Percentiles rank a stretch among this genome's conserved stretches.
Evolutionary conservation across 1,140 invertebrate species (phyloP).

Genomic region (Drosophila gunungcola): DNA sequence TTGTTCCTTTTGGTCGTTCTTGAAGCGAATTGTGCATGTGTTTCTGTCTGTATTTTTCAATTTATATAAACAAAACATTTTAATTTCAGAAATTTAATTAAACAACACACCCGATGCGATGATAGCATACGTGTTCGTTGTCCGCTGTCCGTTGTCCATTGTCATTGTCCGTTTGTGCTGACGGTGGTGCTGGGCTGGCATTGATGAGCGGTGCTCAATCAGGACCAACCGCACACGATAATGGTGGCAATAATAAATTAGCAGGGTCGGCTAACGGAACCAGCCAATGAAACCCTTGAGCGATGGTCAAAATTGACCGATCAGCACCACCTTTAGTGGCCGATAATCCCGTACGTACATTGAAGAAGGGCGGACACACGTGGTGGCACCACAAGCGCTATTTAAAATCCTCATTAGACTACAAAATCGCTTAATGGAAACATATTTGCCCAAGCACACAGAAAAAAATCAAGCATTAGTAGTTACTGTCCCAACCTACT

Average conservation of each 20-base stretch:
- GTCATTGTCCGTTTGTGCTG: conserved; percentile 21
- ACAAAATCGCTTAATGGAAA: not conserved
- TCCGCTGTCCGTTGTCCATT: conserved; percentile 1
- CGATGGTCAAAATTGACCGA: not conserved
- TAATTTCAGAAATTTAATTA: conserved; percentile 85
- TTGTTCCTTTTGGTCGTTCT: conserved; percentile 34
- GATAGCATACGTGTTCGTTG: conserved; percentile 51
- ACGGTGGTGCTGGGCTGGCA: conserved; percentile 9
- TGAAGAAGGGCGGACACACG: not conserved
- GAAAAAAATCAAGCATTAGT: too few species aligned
- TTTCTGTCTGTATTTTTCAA: conserved; percentile 77
- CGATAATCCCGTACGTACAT: not conserved
- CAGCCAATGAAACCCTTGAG: not conserved
- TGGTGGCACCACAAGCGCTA: not conserved
- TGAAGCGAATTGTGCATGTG: conserved; percentile 52
- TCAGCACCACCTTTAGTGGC: not conserved
- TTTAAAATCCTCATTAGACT: not conserved
- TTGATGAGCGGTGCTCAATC: conserved; percentile 45
- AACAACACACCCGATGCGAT: conserved; percentile 70
- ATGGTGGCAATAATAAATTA: conserved; percentile 54
- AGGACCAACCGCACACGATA: conserved; percentile 15
- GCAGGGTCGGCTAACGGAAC: conserved; percentile 2
- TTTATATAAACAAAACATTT: conserved; percentile 85
- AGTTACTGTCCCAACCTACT: too few species aligned
- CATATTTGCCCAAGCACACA: not conserved